A percentile compares a stretch with the other conserved stretches of the same genome.
These are phyloP conservation scores for Danio jaintianensis DNA, from an alignment of 2,797 vertebrate genomes.

Conservation along the genomic window DNA sequence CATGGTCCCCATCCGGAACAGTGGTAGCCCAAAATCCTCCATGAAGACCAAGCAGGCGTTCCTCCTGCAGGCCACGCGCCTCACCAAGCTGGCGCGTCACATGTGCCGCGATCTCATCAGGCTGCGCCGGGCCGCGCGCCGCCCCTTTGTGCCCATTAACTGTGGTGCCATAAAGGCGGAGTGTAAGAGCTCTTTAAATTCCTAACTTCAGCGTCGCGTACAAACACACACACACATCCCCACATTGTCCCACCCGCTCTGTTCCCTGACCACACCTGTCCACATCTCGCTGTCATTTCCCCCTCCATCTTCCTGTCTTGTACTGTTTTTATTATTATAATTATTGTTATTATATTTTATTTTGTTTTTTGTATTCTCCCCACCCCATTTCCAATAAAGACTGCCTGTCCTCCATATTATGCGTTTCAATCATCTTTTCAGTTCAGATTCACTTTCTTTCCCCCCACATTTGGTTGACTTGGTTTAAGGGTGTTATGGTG, in stretches of 20 bases:
- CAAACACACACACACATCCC: constrained; percentile 54
- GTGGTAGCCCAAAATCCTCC: constrained; percentile 92
- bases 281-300: constrained; percentile 67
- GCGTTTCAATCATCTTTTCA: constrained; percentile 84
- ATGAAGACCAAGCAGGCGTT: constrained; percentile 98
- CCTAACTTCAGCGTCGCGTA: constrained; percentile 85
- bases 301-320: constrained; percentile 79
- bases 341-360: constrained; percentile 78
- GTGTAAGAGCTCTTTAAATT: constrained; percentile 99
- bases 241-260: constrained; percentile 58
- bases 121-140: constrained; percentile 95
- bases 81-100: constrained; percentile 97
- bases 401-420: constrained; percentile 91
- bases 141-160: constrained; percentile 99
- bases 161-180: constrained; percentile 99
- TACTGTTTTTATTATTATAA: constrained; percentile 78
- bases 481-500: constrained; percentile 34
- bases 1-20: constrained; percentile 91
- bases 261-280: constrained; percentile 71
- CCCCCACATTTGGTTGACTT: constrained; percentile 54
- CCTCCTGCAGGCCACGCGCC: constrained; percentile 93
- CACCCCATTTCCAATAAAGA: constrained; percentile 95
- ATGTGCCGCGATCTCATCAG: constrained; percentile 97
- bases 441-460: constrained; percentile 66
- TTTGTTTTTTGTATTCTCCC: constrained; percentile 87